These are phyloP conservation scores for Cossypha heuglini DNA, from an alignment of 2,797 vertebrate genomes.

Conservation along the genomic window DNA sequence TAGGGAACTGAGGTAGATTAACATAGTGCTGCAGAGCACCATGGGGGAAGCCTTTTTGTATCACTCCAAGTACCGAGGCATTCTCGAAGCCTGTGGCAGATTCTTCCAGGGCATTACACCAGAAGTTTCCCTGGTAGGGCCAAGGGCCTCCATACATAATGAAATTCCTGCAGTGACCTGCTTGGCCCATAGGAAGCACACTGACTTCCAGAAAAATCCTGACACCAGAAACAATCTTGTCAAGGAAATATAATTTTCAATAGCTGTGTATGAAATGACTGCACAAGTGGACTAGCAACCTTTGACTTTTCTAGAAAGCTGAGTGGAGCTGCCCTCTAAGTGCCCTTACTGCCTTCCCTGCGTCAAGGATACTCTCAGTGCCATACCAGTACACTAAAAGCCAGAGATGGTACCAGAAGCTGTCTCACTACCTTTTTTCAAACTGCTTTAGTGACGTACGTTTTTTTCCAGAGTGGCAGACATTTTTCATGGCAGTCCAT, in stretches of 20 bases:
- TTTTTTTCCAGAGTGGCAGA: neutral
- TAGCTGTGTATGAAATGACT: neutral
- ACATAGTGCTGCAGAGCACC: no score
- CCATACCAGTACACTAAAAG: accelerated
- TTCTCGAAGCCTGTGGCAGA: no score
- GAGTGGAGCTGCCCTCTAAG: neutral
- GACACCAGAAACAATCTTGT: neutral
- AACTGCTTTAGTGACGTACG: neutral
- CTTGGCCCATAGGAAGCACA: neutral
- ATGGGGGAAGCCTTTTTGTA: no score
- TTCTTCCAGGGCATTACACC: no score
- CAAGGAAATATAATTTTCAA: neutral
- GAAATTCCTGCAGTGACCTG: neutral
- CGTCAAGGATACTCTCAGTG: accelerated
- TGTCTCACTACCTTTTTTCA: neutral
- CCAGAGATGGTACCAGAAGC: neutral
- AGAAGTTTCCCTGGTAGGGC: no score
- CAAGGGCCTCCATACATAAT: no score
- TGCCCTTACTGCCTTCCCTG: accelerated
- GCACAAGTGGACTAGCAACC: neutral
- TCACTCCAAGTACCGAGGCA: no score
- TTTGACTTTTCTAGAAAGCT: neutral
- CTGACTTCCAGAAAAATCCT: neutral
- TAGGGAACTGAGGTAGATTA: no score
- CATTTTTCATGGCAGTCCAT: neutral